Conservation (phyloP, 1,140 invertebrate genomes). For the Galleria mellonella region DNA sequence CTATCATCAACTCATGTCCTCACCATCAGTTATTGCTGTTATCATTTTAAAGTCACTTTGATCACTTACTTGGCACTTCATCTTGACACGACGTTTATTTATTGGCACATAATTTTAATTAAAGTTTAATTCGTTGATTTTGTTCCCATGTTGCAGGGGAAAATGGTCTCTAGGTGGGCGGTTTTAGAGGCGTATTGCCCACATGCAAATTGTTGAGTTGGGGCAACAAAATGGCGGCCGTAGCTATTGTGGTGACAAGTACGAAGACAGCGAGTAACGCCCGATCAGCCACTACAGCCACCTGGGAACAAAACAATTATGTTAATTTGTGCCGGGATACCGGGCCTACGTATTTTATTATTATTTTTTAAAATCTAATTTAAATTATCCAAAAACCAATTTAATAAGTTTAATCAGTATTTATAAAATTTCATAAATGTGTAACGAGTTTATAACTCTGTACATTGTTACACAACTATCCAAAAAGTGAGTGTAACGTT, state of each 20-base stretch:
- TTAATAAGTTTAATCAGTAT: too few species aligned
- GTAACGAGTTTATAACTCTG: too few species aligned
- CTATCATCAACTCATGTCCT: too few species aligned
- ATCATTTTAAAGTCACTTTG: too few species aligned
- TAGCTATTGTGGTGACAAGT: conserved; percentile 60
- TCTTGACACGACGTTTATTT: not conserved
- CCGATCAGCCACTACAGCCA: conserved; percentile 68
- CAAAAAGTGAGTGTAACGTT: too few species aligned
- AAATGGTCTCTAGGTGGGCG: conserved; percentile 34
- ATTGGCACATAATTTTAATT: conserved; percentile 7
- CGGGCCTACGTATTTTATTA: too few species aligned
- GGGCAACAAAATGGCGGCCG: conserved; percentile 62
- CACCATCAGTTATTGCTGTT: too few species aligned
- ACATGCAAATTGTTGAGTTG: conserved; percentile 62
- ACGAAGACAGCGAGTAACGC: conserved; percentile 67
- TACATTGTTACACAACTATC: too few species aligned
- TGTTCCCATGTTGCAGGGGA: conserved; percentile 6
- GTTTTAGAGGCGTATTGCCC: conserved; percentile 62
- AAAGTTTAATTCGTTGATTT: conserved; percentile 14
- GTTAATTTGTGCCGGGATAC: too few species aligned
- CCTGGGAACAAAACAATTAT: conserved; percentile 26
- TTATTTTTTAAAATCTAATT: too few species aligned
- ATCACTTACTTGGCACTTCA: not conserved
- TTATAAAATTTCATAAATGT: too few species aligned
- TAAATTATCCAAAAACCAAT: too few species aligned